Evolutionary conservation across 2,888 invertebrate genomes (phyloP), one percentile per base, ranked within the genome.

Genomic region (Nycteola revayana): DNA sequence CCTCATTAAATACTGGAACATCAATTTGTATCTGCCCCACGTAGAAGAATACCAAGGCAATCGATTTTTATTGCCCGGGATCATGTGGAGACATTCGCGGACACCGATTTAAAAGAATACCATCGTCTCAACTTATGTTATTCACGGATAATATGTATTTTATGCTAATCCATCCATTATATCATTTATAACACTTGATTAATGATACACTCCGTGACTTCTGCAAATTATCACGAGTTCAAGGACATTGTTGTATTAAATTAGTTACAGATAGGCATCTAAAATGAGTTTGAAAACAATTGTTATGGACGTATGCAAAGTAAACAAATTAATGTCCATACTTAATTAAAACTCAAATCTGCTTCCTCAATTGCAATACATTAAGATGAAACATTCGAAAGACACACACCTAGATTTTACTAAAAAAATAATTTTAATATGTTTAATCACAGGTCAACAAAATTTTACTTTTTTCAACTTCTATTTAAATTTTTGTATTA

Each of bases 1-100:
- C 56, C 64, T 69, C 71, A 75, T 74, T 77, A 76, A 64, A 70
- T 62, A 60, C 60, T 61, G 58, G 53, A 61, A 65, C 66, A 64
- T 59, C 69, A 73, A 75, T 77, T 76, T 73, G 75, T 73, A 74
- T 44, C 67, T 62, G 42, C 49, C 39, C 63, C 66, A 68, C 66
- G 68, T 65, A 68, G 53, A 51, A 53, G 35, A 59, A 56, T 54
- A 53, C 52, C 48, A 36, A 47, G 41, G 30, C 49, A 42, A 55
- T 58, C 36, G 39, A 49, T 48, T 58, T 57, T 58, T 58, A 58
- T 52, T 42, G 36, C 47, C 25, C 32, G 35, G 35, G 36, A 36
- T 36, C 46, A 45, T 41, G 34, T 28, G 33, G 36, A 21, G 33
- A 45, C 34, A 38, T 49, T 45, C 32, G 32, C 42, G 47, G 35